Evolutionary conservation across 2,113 vertebrate genomes (phyloP), one percentile per base, ranked within the genome.

Genomic region (Aegithalos caudatus): DNA sequence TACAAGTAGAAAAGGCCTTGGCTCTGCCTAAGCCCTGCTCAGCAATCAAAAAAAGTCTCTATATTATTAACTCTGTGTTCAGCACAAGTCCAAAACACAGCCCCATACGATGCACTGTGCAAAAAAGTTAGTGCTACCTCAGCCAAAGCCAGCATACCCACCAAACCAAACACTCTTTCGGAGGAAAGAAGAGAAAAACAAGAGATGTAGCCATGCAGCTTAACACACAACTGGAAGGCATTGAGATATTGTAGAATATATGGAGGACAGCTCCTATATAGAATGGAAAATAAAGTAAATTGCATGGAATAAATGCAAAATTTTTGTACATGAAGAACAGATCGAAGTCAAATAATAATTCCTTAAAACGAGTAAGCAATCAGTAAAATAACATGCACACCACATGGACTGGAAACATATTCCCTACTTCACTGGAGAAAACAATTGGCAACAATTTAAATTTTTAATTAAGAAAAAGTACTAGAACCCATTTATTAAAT

Each of bases 401-500:
- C 38, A 60, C 21, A 14, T 38, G 31, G 58, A 86, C 38, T 37
- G 14, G 56, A 71, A 95, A 91, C 60, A 94, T 13, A 72, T 60
- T 81, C 29, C 42, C 17, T 78, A 24, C 62, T 92, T 80, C 74
- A 76, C 35, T 33, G 14, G 35, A 62, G 29, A 95, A 94, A 81
- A 94, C 33, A 90, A 85, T 1, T 76, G 9, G n/a, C 48, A 93
- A 87, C 45, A 79, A n/a, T 88, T 97, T 80, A 38, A 61, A 69
- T 53, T 82, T 95, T 92, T 88, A 92, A 94, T 92, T 93, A 96
- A 93, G 81, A 72, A 72, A 57, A 35, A 77, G 31, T 88, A 91
- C 31, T 94, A 93, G 76, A 82, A 96, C 23, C 28, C 91, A 92
- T 94, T 97, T 92, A 83, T 93, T 94, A 88, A 97, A 74, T 83